Evolutionary conservation across 2,797 vertebrate genomes (phyloP).

Genomic region (Periparus ater): DNA sequence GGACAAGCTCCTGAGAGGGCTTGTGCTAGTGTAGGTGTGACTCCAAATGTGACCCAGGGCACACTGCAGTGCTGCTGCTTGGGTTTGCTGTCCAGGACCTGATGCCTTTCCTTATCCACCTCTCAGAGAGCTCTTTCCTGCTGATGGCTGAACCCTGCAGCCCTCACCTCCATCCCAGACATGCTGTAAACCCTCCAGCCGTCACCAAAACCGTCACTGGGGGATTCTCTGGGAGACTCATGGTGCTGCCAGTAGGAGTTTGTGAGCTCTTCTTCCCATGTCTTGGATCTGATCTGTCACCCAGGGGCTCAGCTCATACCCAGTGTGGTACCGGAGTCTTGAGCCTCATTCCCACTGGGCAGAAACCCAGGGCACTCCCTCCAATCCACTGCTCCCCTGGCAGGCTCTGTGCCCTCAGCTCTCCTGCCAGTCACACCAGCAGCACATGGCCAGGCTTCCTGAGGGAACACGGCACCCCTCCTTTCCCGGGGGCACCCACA

Average conservation of each 20-base stretch:
- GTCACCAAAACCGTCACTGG: not conserved
- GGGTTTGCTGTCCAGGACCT: not conserved
- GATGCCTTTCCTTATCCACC: not conserved
- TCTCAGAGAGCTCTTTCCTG: not conserved
- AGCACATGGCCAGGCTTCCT: not conserved
- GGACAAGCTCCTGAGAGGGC: not conserved
- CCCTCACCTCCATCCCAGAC: rapidly evolving
- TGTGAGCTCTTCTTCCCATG: not conserved
- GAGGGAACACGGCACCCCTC: rapidly evolving
- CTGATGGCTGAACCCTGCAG: not conserved
- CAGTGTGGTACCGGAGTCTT: not conserved
- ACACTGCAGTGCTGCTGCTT: not conserved
- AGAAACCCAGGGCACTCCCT: not conserved
- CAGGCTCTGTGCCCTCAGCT: not conserved
- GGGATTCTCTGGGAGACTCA: not conserved
- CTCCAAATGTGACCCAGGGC: not conserved
- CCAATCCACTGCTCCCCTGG: not conserved
- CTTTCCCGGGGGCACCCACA: not conserved
- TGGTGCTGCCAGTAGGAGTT: not conserved
- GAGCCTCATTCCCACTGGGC: not conserved
- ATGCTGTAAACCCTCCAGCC: not conserved
- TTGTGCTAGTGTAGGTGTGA: not conserved
- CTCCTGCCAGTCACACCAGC: not conserved
- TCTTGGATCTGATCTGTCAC: not conserved
- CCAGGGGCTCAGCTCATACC: not conserved